A percentile compares a stretch with the other conserved stretches of the same genome.
phyloP scores from a whole-genome alignment of 2,797 vertebrate genomes.

The Sebastes melanostomus region DNA sequence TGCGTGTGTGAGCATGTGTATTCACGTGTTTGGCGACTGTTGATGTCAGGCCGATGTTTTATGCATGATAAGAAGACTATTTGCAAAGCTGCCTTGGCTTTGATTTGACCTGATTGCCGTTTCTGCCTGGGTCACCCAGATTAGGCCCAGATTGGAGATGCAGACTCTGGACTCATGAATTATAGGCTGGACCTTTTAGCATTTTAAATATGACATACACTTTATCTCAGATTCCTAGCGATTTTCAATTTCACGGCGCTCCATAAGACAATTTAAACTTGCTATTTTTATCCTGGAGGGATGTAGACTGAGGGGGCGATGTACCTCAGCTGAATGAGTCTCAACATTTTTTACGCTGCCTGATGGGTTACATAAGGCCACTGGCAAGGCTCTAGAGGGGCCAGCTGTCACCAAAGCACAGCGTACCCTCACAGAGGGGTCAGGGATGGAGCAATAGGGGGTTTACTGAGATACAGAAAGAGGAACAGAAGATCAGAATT shows the following conservation, averaged over 20 bases:
- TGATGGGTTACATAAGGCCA: constrained; percentile 66
- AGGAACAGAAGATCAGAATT: constrained; percentile 24
- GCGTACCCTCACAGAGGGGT: constrained; percentile 27
- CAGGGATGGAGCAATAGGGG: constrained; percentile 21
- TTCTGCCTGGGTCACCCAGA: constrained; percentile 77
- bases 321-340: constrained; percentile 32
- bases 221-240: background rate
- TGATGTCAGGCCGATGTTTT: constrained; percentile 60
- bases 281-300: constrained; percentile 25
- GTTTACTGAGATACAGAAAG: constrained; percentile 24
- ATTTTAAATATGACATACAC: constrained; percentile 14
- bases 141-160: constrained; percentile 68
- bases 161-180: constrained; percentile 48
- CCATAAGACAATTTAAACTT: constrained; percentile 8
- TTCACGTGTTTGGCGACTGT: constrained; percentile 51
- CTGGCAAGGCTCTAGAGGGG: constrained; percentile 49
- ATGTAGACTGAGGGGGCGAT: background rate
- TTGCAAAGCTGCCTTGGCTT: constrained; percentile 75
- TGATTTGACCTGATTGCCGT: constrained; percentile 76
- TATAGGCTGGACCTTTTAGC: constrained; percentile 45
- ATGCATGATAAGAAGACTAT: constrained; percentile 75
- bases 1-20: constrained; percentile 30
- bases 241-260: background rate
- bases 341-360: constrained; percentile 45
- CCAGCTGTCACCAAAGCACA: constrained; percentile 67